phyloP scores from a whole-genome alignment of 2,797 vertebrate species.

The Tragelaphus eurycerus region DNA sequence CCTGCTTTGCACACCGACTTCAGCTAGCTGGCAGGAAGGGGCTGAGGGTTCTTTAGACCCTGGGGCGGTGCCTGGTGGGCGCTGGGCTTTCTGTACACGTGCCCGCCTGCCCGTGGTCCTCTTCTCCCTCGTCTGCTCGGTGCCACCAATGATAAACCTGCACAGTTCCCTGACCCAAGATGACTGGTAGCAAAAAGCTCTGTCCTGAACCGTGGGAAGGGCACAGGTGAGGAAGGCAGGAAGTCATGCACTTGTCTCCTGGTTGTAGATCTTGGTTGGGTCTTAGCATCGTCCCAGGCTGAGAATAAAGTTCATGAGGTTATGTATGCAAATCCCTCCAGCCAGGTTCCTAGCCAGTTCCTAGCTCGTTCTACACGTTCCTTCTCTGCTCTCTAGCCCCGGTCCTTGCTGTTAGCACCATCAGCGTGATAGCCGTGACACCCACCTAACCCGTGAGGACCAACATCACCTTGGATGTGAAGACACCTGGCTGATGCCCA shows the following conservation, averaged over 20 bases:
- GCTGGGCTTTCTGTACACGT: background rate
- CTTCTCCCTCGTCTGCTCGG: background rate
- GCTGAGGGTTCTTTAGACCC: background rate
- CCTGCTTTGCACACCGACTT: slow-evolving; percentile 60
- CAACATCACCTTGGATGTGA: rapidly evolving
- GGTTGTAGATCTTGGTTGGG: background rate
- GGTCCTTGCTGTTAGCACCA: rapidly evolving
- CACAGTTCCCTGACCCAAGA: background rate
- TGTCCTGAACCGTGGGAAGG: rapidly evolving
- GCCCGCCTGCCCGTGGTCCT: background rate
- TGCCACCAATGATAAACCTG: background rate
- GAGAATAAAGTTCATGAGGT: background rate
- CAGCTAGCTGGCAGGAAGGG: slow-evolving; percentile 61
- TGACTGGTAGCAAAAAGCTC: background rate
- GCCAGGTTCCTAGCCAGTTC: background rate
- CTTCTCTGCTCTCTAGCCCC: rapidly evolving
- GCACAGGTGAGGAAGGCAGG: rapidly evolving
- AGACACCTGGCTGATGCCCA: background rate
- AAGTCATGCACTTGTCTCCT: rapidly evolving
- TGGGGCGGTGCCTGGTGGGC: rapidly evolving
- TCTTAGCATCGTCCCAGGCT: rapidly evolving
- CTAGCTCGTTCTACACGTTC: background rate
- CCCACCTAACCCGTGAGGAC: background rate
- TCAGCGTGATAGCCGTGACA: rapidly evolving
- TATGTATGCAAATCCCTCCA: rapidly evolving